Percentiles rank a stretch among this genome's conserved stretches.
Evolutionary conservation across 2,888 invertebrate species (phyloP).

Genomic region (Glaucopsyche alexis): DNA sequence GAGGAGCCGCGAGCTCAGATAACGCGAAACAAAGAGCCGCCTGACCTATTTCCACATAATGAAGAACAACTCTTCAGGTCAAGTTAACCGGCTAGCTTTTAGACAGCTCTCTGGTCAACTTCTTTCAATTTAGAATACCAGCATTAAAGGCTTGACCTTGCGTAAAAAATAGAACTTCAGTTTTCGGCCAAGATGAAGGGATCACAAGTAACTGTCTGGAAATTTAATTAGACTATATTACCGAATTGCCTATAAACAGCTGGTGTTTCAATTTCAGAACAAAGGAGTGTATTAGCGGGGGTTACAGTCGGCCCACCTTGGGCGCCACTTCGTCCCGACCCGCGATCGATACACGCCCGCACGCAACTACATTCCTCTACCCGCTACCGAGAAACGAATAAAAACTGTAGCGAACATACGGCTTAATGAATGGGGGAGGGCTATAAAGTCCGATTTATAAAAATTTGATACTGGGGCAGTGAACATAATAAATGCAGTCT

Average conservation of each 20-base stretch:
- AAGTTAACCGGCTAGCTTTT: background rate
- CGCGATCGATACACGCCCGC: slow-evolving; percentile 32
- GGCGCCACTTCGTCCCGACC: slow-evolving; percentile 34
- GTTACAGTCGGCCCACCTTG: slow-evolving; percentile 31
- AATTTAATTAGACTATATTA: background rate
- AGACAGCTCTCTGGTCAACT: background rate
- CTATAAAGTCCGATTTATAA: background rate
- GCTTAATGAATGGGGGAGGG: background rate
- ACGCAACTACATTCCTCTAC: slow-evolving; percentile 33
- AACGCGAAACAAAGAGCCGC: slow-evolving; percentile 8
- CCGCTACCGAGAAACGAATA: slow-evolving; percentile 18
- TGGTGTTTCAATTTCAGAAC: background rate
- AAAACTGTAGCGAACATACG: background rate
- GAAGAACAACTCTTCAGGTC: slow-evolving; percentile 9
- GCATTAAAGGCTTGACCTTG: background rate
- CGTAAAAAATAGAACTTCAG: background rate
- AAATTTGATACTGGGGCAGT: background rate
- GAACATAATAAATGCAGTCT: background rate
- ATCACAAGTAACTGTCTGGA: background rate
- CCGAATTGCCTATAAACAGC: slow-evolving; percentile 14
- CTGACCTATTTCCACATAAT: slow-evolving; percentile 7
- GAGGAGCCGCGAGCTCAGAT: background rate
- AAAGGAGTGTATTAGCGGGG: background rate
- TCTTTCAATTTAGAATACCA: background rate
- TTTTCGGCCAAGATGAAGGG: background rate